Conservation (phyloP, 2,888 invertebrate species). For the Sphaerophoria taeniata region DNA sequence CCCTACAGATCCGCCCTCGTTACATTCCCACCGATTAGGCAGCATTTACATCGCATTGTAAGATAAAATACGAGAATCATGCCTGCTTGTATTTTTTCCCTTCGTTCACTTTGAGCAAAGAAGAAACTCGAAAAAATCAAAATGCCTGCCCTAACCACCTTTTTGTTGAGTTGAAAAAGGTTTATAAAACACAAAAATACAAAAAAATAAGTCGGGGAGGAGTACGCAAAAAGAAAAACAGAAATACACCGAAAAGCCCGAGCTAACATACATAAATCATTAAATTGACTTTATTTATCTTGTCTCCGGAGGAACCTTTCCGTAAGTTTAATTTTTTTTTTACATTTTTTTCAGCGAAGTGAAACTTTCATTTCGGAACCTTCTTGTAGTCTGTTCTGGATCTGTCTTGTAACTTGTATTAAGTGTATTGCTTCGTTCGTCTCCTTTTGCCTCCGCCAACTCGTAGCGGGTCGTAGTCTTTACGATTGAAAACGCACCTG, state of each 20-base stretch:
- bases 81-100: constrained; percentile 46
- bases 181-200: constrained; percentile 15
- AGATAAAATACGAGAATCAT: constrained; percentile 65
- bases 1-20: background rate
- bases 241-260: constrained; percentile 67
- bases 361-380: constrained; percentile 15
- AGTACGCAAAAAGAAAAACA: constrained; percentile 7
- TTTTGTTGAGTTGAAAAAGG: constrained; percentile 48
- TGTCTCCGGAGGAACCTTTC: constrained; percentile 69
- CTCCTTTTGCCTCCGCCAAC: background rate
- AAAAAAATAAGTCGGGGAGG: constrained; percentile 11
- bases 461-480: background rate
- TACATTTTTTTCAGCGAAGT: background rate
- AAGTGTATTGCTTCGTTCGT: background rate
- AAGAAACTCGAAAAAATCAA: background rate
- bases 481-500: constrained; percentile 26
- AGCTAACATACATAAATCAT: constrained; percentile 74
- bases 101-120: constrained; percentile 3
- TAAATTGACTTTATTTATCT: constrained; percentile 74
- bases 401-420: constrained; percentile 20
- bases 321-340: constrained; percentile 32
- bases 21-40: background rate
- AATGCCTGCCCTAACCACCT: constrained; percentile 33
- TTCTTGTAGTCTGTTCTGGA: background rate
- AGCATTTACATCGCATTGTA: constrained; percentile 66